These are phyloP conservation scores for Ericerus pela DNA, from an alignment of 1,140 invertebrate genomes.

Conservation along the genomic window DNA sequence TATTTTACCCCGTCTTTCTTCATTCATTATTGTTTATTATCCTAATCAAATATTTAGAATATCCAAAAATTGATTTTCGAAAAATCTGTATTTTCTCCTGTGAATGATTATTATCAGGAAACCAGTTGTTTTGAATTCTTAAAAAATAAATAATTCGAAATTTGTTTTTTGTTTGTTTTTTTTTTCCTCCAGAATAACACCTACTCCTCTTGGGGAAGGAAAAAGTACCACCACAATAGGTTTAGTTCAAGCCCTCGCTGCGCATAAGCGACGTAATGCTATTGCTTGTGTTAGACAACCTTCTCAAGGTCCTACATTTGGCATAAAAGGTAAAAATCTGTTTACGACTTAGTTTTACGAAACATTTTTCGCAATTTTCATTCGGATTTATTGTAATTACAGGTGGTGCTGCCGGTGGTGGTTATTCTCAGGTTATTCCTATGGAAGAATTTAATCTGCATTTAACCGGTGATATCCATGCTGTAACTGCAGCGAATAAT, in stretches of 20 bases:
- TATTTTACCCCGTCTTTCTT: no score
- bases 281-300: slow-evolving; percentile 96
- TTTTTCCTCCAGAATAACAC: slow-evolving; percentile 53
- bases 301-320: slow-evolving; percentile 96
- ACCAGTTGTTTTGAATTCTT: neutral
- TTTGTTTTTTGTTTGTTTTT: slow-evolving; percentile 33
- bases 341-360: neutral
- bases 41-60: no score
- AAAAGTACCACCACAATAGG: slow-evolving; percentile 95
- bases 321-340: slow-evolving; percentile 64
- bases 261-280: slow-evolving; percentile 69
- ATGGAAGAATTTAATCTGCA: slow-evolving; percentile 99
- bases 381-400: slow-evolving; percentile 11
- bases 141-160: neutral
- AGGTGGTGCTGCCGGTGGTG: slow-evolving; percentile 87
- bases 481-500: slow-evolving; percentile 95
- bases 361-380: neutral
- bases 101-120: neutral
- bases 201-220: slow-evolving; percentile 92
- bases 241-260: slow-evolving; percentile 77
- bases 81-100: neutral
- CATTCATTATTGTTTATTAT: no score
- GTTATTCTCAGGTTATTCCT: slow-evolving; percentile 89
- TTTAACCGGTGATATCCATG: slow-evolving; percentile 97
- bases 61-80: neutral